These are phyloP conservation scores for Geotrypetes seraphini DNA, from an alignment of 2,797 vertebrate species.

Conservation along the genomic window DNA sequence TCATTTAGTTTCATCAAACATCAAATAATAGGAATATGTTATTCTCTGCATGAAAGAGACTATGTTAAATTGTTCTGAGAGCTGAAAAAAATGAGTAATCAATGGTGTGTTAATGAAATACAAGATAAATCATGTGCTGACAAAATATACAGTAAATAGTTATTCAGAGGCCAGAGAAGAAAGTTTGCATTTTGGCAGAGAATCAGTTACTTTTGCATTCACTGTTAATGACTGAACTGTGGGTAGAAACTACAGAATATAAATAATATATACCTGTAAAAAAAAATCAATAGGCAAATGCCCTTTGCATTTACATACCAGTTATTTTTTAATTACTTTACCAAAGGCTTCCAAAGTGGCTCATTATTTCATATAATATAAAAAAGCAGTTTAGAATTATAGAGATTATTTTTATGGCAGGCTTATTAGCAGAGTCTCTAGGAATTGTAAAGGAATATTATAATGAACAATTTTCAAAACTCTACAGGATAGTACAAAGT, in stretches of 20 bases:
- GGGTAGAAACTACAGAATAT: slow-evolving; percentile 4
- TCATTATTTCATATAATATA: slow-evolving; percentile 1
- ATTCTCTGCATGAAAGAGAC: slow-evolving; percentile 50
- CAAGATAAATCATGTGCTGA: slow-evolving; percentile 45
- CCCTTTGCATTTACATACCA: too few relatives aligned
- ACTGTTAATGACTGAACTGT: slow-evolving; percentile 13
- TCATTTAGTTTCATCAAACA: slow-evolving; percentile 62
- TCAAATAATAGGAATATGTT: slow-evolving; percentile 59
- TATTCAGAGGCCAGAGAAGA: slow-evolving; percentile 13
- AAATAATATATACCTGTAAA: too few relatives aligned
- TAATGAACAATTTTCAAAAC: too few relatives aligned
- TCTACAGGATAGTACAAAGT: too few relatives aligned
- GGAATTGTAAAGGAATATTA: too few relatives aligned
- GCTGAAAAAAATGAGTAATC: slow-evolving; percentile 52
- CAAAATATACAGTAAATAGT: slow-evolving; percentile 35
- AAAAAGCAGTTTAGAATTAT: background rate
- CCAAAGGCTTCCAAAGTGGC: background rate
- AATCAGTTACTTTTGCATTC: slow-evolving; percentile 17
- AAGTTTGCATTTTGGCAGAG: background rate
- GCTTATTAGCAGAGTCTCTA: too few relatives aligned
- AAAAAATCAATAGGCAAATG: too few relatives aligned
- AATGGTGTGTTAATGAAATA: slow-evolving; percentile 52
- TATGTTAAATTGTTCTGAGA: slow-evolving; percentile 56
- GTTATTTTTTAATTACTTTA: background rate
- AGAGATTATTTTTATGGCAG: slow-evolving; percentile 8